Evolutionary conservation across 2,888 invertebrate genomes (phyloP), one percentile per base, ranked within the genome.

Genomic region (Dolichomitus sp.): DNA sequence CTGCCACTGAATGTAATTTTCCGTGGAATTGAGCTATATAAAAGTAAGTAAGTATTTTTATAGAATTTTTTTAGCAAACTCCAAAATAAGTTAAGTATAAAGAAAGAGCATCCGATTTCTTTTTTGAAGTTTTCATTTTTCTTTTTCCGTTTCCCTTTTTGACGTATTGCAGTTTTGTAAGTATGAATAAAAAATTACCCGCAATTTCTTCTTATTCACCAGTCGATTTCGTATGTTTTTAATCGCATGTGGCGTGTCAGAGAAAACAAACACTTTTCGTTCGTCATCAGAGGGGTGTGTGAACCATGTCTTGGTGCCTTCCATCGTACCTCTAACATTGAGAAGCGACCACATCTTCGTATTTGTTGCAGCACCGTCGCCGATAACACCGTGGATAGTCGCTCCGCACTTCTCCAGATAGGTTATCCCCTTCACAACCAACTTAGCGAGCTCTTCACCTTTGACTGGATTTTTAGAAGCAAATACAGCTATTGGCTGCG

Each of bases 231-330:
- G 42, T 30, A 77, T 66, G 48, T 40, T 17, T 19, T 66, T 66
- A 40, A 52, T 70, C 23, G 9, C 37, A 9, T 37, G 37, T 9
- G 37, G 37, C 42, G 42, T 12, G 12, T 42, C 42, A 4, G 12
- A 42, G 12, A 42, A 42, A 4, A 42, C 42, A 9, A 42, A 42
- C 9, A 42, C 12, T 42, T 72, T 73, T 4, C 73, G 59, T 12
- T 73, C 59, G 6, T 33, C 17, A 19, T 73, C 73, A 27, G 61
- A 40, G 17, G 73, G 73, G 48, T 73, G 73, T n/a, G 73, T 2
- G 40, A 73, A 73, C 73, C 73, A 73, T 12, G 59, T 45, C 45
- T 73, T 73, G 42, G 61, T 73, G n/a, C 61, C 19, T 48, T 61
- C 17, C 61, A 59, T 59, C 9, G 42, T 17, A 6, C 59, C 45